phyloP scores from a whole-genome alignment of 2,888 invertebrate species.

The Acanthococcus lagerstroemiae region DNA sequence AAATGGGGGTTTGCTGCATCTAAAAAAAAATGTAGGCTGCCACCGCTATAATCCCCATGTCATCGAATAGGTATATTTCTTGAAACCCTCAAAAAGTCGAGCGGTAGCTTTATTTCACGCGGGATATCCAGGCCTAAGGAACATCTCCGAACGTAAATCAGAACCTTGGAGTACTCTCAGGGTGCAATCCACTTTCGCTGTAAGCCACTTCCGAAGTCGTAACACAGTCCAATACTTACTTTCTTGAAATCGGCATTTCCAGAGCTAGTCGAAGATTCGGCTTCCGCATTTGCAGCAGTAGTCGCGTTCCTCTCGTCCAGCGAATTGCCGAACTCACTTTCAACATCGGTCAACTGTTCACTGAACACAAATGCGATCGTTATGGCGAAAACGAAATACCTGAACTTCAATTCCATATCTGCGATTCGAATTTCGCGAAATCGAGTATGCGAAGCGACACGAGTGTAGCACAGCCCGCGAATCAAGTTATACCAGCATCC shows the following conservation, averaged over 20 bases:
- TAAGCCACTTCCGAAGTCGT: no score
- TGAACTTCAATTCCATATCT: constrained; percentile 4
- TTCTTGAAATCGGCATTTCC: constrained; percentile 15
- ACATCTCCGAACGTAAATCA: no score
- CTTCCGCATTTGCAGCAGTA: background rate
- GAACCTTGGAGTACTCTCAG: no score
- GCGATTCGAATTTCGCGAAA: background rate
- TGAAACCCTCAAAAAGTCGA: no score
- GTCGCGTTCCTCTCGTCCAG: background rate
- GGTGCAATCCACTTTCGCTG: no score
- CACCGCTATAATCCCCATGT: no score
- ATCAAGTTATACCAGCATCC: background rate
- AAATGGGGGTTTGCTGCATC: no score
- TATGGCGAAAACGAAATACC: background rate
- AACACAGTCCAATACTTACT: constrained; percentile 7
- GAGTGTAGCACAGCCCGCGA: background rate
- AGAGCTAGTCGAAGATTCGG: background rate
- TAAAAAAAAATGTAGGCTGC: no score
- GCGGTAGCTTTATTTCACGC: no score
- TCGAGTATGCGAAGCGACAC: background rate
- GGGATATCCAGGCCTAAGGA: no score
- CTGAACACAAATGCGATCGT: constrained; percentile 10
- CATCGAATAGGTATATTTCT: no score
- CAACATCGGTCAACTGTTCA: background rate
- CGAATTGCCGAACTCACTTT: background rate